Evolutionary conservation across 64 coral and sea anemone species (phyloP).

Genomic region (Montipora efflorescens): DNA sequence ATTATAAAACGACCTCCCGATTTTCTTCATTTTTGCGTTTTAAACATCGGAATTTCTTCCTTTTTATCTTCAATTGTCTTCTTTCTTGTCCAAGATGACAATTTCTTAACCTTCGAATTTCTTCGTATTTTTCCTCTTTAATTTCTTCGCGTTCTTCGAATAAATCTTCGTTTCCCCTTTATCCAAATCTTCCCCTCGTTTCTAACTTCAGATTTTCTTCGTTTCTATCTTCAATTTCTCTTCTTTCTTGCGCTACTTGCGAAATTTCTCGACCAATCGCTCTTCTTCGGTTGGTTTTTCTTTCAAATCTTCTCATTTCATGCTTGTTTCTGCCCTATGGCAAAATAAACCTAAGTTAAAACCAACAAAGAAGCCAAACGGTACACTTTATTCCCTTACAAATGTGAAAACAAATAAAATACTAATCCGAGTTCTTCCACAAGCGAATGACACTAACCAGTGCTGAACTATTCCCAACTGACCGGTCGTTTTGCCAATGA

Average conservation of each 20-base stretch:
- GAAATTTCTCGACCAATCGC: slow-evolving; percentile 17
- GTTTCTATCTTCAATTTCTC: slow-evolving; percentile 32
- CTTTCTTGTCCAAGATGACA: neutral
- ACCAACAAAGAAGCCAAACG: slow-evolving; percentile 29
- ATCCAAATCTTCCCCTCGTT: slow-evolving; percentile 16
- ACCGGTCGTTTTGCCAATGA: too few relatives aligned
- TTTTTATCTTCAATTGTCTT: neutral
- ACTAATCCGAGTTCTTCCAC: neutral
- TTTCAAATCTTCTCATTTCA: slow-evolving; percentile 45
- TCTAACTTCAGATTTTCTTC: slow-evolving; percentile 2
- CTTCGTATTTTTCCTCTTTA: slow-evolving; percentile 1
- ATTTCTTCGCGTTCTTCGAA: slow-evolving; percentile 12
- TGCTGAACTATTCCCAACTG: too few relatives aligned
- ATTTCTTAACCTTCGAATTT: neutral
- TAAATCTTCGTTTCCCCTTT: slow-evolving; percentile 14
- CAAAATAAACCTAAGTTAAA: slow-evolving; percentile 51
- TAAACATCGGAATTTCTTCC: neutral
- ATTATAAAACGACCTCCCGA: neutral
- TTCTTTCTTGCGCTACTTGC: slow-evolving; percentile 52
- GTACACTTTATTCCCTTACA: slow-evolving; percentile 42
- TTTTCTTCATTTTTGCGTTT: neutral
- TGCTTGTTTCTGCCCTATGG: slow-evolving; percentile 48
- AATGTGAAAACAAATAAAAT: slow-evolving; percentile 28
- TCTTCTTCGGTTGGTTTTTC: slow-evolving; percentile 37
- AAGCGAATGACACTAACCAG: too few relatives aligned